These are phyloP conservation scores for Dolomedes plantarius DNA, from an alignment of 2,888 invertebrate genomes.

Conservation along the genomic window DNA sequence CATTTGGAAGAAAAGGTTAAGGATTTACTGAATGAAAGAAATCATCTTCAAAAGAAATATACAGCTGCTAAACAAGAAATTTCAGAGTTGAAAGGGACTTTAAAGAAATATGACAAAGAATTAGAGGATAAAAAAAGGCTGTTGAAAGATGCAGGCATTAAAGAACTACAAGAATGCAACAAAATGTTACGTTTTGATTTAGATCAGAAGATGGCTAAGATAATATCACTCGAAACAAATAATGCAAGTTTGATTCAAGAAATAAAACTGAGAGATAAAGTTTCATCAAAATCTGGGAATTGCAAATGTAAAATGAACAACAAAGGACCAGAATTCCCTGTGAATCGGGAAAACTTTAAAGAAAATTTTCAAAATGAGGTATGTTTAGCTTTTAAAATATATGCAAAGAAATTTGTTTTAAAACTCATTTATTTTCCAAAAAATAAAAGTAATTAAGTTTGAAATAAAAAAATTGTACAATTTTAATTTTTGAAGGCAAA, in stretches of 20 bases:
- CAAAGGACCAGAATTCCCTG: background rate
- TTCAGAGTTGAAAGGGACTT: background rate
- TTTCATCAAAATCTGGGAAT: background rate
- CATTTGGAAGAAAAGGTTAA: background rate
- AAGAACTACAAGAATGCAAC: background rate
- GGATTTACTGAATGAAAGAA: background rate
- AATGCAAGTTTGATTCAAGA: conserved; percentile 11
- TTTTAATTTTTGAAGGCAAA: too few species aligned
- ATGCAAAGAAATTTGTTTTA: too few species aligned
- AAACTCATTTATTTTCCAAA: too few species aligned
- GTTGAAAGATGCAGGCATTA: background rate
- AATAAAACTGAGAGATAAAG: background rate
- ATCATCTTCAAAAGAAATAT: background rate
- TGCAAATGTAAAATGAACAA: background rate
- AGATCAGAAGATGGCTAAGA: conserved; percentile 25
- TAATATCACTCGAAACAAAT: background rate
- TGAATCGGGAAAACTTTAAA: background rate
- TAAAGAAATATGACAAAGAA: background rate
- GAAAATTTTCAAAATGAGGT: too few species aligned
- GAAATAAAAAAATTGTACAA: too few species aligned
- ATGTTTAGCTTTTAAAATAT: too few species aligned
- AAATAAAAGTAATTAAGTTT: too few species aligned
- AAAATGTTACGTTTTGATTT: background rate
- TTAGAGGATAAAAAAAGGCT: background rate
- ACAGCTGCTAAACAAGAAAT: background rate